Evolutionary conservation across 1,140 invertebrate genomes (phyloP).

Genomic region (Schmidtea mediterranea): DNA sequence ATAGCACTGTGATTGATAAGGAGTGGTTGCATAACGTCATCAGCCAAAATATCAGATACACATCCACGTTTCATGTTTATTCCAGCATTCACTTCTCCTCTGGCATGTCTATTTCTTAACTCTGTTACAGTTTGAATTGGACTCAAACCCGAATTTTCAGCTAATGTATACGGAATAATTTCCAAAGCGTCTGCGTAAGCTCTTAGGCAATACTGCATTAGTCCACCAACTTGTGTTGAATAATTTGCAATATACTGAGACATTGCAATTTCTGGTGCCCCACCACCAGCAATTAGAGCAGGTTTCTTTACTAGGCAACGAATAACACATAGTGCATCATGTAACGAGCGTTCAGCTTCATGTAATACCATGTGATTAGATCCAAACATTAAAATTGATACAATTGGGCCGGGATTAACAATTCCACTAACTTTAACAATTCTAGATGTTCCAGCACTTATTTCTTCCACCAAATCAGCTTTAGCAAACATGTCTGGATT

Average conservation of each 20-base stretch:
- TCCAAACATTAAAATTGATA: slow-evolving; percentile 70
- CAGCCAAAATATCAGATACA: slow-evolving; percentile 73
- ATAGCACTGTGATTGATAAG: slow-evolving; percentile 76
- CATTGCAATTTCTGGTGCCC: slow-evolving; percentile 81
- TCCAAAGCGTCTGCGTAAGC: slow-evolving; percentile 85
- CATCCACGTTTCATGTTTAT: slow-evolving; percentile 64
- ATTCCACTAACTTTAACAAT: slow-evolving; percentile 72
- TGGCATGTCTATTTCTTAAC: slow-evolving; percentile 65
- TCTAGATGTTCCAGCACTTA: slow-evolving; percentile 57
- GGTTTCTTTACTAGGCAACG: slow-evolving; percentile 75
- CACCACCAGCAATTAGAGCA: slow-evolving; percentile 69
- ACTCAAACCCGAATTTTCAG: slow-evolving; percentile 98
- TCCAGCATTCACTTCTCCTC: slow-evolving; percentile 50
- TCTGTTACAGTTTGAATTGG: slow-evolving; percentile 88
- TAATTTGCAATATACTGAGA: slow-evolving; percentile 52
- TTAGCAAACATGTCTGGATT: slow-evolving; percentile 57
- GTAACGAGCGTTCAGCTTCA: slow-evolving; percentile 71
- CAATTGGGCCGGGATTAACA: slow-evolving; percentile 54
- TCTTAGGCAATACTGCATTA: slow-evolving; percentile 67
- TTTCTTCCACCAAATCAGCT: slow-evolving; percentile 79
- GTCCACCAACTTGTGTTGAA: slow-evolving; percentile 54
- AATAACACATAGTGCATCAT: slow-evolving; percentile 90
- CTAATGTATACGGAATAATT: slow-evolving; percentile 79
- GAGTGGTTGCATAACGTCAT: slow-evolving; percentile 87
- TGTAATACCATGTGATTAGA: slow-evolving; percentile 84